These are phyloP conservation scores for Hozukius guyotensis DNA, from an alignment of 2,797 vertebrate genomes.

Conservation along the genomic window DNA sequence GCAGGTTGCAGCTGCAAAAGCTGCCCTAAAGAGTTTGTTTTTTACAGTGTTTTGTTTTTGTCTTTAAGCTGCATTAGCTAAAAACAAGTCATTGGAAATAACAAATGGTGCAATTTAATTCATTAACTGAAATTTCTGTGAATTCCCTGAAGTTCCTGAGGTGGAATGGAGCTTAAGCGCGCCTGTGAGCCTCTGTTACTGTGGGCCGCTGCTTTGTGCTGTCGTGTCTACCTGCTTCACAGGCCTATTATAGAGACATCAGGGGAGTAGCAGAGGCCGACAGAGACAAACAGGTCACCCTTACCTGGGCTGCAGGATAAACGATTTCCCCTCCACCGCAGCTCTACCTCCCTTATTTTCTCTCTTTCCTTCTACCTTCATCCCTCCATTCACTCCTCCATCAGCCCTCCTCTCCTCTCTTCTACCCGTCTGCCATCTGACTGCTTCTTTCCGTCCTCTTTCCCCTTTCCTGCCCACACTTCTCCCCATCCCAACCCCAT, in stretches of 20 bases:
- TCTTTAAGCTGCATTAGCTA: conserved; percentile 10
- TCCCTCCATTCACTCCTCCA: conserved; percentile 32
- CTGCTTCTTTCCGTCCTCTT: conserved; percentile 32
- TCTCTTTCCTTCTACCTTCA: conserved; percentile 32
- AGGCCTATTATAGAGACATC: conserved; percentile 77
- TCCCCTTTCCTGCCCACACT: conserved; percentile 17
- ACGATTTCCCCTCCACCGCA: conserved; percentile 56
- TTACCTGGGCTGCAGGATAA: conserved; percentile 72
- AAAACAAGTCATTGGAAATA: conserved; percentile 47
- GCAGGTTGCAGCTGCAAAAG: not conserved
- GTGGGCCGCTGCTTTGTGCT: conserved; percentile 31
- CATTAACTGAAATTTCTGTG: conserved; percentile 45
- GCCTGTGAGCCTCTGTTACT: conserved; percentile 39
- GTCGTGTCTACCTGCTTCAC: conserved; percentile 61
- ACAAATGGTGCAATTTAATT: conserved; percentile 48
- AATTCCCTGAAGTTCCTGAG: conserved; percentile 38
- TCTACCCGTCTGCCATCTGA: conserved; percentile 21
- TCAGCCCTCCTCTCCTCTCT: conserved; percentile 29
- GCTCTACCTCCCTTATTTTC: conserved; percentile 38
- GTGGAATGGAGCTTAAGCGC: conserved; percentile 14
- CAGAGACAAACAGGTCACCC: conserved; percentile 81
- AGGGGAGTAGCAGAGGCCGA: conserved; percentile 68
- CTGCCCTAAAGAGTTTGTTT: not conserved
- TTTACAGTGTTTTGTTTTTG: not conserved
- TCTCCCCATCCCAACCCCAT: conserved; percentile 40